These are phyloP conservation scores for Microcebus tavaratra DNA, from an alignment of 2,113 vertebrate species.

Conservation along the genomic window DNA sequence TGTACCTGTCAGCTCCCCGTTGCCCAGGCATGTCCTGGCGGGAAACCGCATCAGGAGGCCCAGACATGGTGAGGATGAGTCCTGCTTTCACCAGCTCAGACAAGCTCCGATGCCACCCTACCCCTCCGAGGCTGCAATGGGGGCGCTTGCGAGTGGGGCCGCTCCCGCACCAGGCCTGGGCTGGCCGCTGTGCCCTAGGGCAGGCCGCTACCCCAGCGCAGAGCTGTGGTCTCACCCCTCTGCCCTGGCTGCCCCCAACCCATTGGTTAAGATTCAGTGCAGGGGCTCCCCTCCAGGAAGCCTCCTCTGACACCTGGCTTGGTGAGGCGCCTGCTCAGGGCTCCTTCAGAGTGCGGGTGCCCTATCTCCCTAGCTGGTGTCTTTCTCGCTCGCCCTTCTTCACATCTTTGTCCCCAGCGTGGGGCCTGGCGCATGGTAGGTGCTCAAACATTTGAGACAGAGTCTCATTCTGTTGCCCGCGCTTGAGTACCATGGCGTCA, in stretches of 20 bases:
- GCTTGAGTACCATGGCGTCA: too few relatives aligned
- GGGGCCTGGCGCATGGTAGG: neutral
- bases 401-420: neutral
- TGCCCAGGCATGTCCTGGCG: neutral
- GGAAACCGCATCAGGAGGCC: neutral
- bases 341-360: neutral
- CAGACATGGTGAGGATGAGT: neutral
- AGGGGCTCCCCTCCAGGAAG: neutral
- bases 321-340: neutral
- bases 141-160: neutral
- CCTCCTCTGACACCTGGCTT: neutral
- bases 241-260: neutral
- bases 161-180: neutral
- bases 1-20: neutral
- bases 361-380: neutral
- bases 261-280: neutral
- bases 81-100: neutral
- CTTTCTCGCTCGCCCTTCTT: neutral
- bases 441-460: neutral
- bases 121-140: accelerated
- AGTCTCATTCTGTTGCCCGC: too few relatives aligned
- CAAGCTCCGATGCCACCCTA: neutral
- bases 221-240: neutral
- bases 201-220: neutral
- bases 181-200: neutral